These are phyloP conservation scores for Phalacrocorax aristotelis DNA, from an alignment of 2,113 vertebrate genomes.

Conservation along the genomic window DNA sequence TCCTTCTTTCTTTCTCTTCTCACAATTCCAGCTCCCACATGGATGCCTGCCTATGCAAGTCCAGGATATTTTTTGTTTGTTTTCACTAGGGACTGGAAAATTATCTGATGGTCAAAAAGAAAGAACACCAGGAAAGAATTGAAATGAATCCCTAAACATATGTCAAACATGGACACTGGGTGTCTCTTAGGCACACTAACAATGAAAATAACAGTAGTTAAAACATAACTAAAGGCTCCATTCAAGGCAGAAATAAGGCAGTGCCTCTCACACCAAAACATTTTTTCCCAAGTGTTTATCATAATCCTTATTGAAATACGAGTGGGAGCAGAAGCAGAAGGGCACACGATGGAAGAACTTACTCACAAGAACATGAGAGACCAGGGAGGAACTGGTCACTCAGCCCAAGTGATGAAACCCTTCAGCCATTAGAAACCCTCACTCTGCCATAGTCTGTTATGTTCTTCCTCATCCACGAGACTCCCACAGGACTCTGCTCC, in stretches of 20 bases:
- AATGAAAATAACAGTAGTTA: not conserved
- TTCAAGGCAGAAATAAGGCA: not conserved
- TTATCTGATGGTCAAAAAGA: not conserved
- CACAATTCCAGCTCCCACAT: not conserved
- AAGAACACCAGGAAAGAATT: not conserved
- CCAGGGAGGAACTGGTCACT: not conserved
- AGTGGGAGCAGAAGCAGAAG: not conserved
- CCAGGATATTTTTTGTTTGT: not conserved
- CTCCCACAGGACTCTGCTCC: not conserved
- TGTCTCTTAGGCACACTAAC: not conserved
- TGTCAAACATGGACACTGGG: rapidly evolving
- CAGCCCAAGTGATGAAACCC: not conserved
- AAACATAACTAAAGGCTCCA: not conserved
- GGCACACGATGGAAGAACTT: not conserved
- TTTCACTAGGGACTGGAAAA: not conserved
- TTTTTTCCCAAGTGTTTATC: not conserved
- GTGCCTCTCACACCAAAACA: not conserved
- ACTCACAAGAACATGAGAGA: not conserved
- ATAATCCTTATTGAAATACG: not conserved
- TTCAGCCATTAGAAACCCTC: not conserved
- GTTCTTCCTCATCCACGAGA: not conserved
- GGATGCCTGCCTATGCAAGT: not conserved
- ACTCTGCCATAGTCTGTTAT: not conserved
- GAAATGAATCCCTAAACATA: not conserved
- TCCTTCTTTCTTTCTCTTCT: not conserved